Conservation (phyloP, 2,797 vertebrate species). For the Morelia viridis region DNA sequence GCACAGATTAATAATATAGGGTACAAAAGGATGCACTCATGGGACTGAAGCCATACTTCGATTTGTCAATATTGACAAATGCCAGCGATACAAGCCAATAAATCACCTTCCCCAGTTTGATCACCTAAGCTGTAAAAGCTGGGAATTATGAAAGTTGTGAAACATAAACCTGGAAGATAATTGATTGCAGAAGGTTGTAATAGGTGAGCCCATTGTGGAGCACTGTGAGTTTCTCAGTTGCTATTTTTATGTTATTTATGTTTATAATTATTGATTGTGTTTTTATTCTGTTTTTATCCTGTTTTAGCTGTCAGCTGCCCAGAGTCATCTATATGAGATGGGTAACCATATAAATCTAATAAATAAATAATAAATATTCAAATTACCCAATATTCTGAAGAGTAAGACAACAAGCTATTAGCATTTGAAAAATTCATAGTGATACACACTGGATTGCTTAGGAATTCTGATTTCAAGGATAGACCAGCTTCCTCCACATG, state of each 20-base stretch:
- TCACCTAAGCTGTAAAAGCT: not conserved
- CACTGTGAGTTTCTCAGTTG: not conserved
- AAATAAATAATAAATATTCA: conserved; percentile 5
- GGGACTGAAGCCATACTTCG: not conserved
- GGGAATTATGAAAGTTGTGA: not conserved
- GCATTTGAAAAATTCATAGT: conserved; percentile 16
- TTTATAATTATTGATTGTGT: not conserved
- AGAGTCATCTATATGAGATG: not conserved
- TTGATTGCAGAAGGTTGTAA: not conserved
- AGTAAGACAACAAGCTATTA: conserved; percentile 13
- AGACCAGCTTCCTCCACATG: not conserved
- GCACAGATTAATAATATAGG: too few species aligned
- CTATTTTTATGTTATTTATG: not conserved
- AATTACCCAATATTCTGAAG: conserved; percentile 18
- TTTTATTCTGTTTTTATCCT: not conserved
- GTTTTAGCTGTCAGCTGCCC: too few species aligned
- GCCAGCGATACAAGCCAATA: not conserved
- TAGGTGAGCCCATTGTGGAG: not conserved
- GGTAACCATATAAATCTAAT: not conserved
- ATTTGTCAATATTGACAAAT: not conserved
- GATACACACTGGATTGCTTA: not conserved
- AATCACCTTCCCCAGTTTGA: not conserved
- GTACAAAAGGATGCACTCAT: not conserved
- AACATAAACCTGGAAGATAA: not conserved
- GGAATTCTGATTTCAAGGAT: not conserved